Base-by-base conservation (phyloP, 2,113 vertebrate genomes). In the Triplophysa tibetana region DNA sequence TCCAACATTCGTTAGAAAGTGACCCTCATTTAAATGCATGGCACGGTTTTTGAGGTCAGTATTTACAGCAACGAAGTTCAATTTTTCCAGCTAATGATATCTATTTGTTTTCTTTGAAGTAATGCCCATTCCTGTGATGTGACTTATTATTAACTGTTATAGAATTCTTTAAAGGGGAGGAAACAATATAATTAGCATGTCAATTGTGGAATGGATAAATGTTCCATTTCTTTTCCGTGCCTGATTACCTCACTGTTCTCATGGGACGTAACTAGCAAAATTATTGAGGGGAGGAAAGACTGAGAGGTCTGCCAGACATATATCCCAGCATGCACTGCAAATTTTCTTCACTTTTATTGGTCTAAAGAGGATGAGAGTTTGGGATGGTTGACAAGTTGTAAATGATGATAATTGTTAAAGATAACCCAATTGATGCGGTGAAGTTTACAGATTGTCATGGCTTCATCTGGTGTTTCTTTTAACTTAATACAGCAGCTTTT, bases 361-460 rank as follows among this genome's bases (percentile, higher is more conserved):
- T 58, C 19, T 58, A 21, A 8, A n/a, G 19, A 58, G 54, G 19
- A 58, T 75, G 4, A 61, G 10, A 2, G 45, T 62, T 45, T 77
- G 72, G 21, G 52, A 73, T 89, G 88, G 89, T 67, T 81, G 88
- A 81, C 87, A 84, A 86, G 81, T 84, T 81, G 70, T 88, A 86
- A 86, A 89, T 81, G 52, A 89, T 90, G 83, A 86, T 75, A 85
- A 83, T 86, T 16, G 16, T 48, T 12, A 12, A 7, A 5, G 52
- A 54, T 54, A 54, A 3, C 16, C 14, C 52, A 88, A 85, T 4
- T 78, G 77, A 73, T 85, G 85, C 84, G 17, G 79, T 50, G 14
- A 16, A 54, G 52, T 16, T 7, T 7, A 19, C 2, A 54, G 3
- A 6, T 54, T 54, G 50, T 4, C 52, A 19, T 54, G 16, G 52